phyloP scores from a whole-genome alignment of 1,140 invertebrate genomes.

The Charaxes varanes region DNA sequence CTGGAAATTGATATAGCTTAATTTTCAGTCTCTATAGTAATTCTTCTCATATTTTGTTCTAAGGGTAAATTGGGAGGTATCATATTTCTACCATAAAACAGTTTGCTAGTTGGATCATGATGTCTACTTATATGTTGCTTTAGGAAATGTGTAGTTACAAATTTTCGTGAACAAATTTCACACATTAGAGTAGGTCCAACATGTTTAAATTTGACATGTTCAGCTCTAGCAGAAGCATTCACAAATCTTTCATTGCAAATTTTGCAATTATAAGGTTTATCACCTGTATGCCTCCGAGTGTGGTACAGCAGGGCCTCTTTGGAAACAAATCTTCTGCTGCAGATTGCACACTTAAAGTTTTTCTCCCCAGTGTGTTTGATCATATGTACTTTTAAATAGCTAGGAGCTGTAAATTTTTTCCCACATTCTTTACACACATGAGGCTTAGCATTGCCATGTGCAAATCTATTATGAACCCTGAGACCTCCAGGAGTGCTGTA shows the following conservation, averaged over 20 bases:
- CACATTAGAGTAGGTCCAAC: conserved; percentile 52
- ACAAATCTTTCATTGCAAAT: conserved; percentile 56
- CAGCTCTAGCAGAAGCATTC: conserved; percentile 55
- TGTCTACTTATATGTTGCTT: conserved; percentile 54
- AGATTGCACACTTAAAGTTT: conserved; percentile 63
- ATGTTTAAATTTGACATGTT: conserved; percentile 61
- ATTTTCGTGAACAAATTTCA: conserved; percentile 54
- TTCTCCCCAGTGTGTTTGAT: conserved; percentile 68
- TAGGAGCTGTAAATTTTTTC: conserved; percentile 57
- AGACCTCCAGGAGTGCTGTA: conserved; percentile 54
- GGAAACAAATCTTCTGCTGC: conserved; percentile 57
- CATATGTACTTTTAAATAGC: conserved; percentile 62
- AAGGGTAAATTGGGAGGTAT: conserved; percentile 41
- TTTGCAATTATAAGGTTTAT: conserved; percentile 66
- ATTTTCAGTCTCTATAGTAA: conserved; percentile 23
- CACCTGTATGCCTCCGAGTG: conserved; percentile 66
- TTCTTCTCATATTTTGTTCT: conserved; percentile 39
- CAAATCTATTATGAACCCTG: conserved; percentile 54
- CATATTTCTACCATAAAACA: conserved; percentile 39
- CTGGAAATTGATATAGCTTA: conserved; percentile 10
- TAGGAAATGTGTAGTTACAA: conserved; percentile 54
- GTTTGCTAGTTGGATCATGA: conserved; percentile 47
- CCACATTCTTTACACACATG: conserved; percentile 52
- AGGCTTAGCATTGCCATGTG: conserved; percentile 52
- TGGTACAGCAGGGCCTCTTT: conserved; percentile 64